Base-by-base conservation (phyloP, 1,140 invertebrate species). In the Sesamia nonagrioides region DNA sequence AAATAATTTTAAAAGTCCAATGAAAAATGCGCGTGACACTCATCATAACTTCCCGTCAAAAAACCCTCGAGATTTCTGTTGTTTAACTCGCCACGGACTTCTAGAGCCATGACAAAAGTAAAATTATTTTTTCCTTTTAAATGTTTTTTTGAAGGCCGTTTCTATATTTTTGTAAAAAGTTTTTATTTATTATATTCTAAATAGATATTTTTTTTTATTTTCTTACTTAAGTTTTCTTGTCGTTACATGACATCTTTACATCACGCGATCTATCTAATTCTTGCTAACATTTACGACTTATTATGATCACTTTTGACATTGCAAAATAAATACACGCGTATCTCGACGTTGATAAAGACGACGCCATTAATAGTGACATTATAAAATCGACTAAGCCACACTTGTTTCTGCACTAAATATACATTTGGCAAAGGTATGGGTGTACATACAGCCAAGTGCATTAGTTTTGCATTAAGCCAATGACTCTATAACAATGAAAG, bases 401-500 rank as follows among this genome's bases (percentile, higher is more conserved):
- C 18, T 63, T 61, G 58, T 63, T 75, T 60, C 42, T 33, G 9
- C 18, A 61, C 56, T 75, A 60, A 75, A 75, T 75, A 63, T 60
- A 63, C 56, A 63, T 75, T 75, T 75, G 73, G 73, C 73, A 75
- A 61, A 61, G 35, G 73, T 35, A 27, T 37, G 18, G 6, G 35
- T 13, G 37, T 61, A 33, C 15, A 74, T 63, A 63, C 52, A 75
- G 54, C 54, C 40, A 75, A 75, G 52, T 75, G 45, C 56, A 61
- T 73, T 21, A 52, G 33, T 56, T 58, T 42, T 54, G 33, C 35
- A 73, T 37, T 54, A 73, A 73, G 71, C n/a, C 54, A 40, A 73
- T 56, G 50, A 35, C 21, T 68, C 42, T 33, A 27, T 15, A n/a
- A 40, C 60, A 48, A 48, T 45, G 40, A 68, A 21, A 18, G 7